Evolutionary conservation across 2,113 vertebrate genomes (phyloP).

Genomic region (Genyomyrus donnyi): DNA sequence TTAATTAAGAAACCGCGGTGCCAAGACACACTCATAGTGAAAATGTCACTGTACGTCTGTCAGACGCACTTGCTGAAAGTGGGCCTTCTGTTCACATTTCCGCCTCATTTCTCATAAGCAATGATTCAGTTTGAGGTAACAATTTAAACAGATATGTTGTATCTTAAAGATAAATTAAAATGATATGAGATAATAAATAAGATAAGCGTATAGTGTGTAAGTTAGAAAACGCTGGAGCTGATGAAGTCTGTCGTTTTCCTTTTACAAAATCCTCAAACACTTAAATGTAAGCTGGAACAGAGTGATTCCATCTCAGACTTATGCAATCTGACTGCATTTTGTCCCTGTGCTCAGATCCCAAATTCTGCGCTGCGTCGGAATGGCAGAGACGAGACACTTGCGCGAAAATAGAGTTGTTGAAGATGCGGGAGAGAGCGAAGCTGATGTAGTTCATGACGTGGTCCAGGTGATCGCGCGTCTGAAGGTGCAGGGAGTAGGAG

Average conservation of each 20-base stretch:
- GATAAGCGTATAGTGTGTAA: not conserved
- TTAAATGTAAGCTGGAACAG: not conserved
- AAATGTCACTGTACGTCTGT: not conserved
- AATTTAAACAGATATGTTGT: not conserved
- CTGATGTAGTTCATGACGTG: slow-evolving; percentile 73
- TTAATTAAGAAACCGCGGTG: not conserved
- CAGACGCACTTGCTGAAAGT: not conserved
- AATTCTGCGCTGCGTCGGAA: not conserved
- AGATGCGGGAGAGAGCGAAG: slow-evolving; percentile 76
- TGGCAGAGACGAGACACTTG: slow-evolving; percentile 47
- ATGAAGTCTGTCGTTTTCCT: not conserved
- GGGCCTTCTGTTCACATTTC: not conserved
- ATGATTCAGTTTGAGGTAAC: not conserved
- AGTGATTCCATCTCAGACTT: not conserved
- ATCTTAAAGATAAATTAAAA: not conserved
- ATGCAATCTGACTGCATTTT: not conserved
- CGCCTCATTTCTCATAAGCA: not conserved
- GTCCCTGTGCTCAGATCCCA: not conserved
- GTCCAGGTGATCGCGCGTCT: slow-evolving; percentile 70
- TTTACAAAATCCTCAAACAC: not conserved
- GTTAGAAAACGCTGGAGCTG: not conserved
- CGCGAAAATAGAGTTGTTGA: slow-evolving; percentile 77
- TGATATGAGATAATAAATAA: not conserved
- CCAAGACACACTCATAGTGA: not conserved
- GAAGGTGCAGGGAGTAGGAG: slow-evolving; percentile 68